Evolutionary conservation across 2,888 invertebrate species (phyloP), one percentile per base, ranked within the genome.

Genomic region (Drosophila phalerata): DNA sequence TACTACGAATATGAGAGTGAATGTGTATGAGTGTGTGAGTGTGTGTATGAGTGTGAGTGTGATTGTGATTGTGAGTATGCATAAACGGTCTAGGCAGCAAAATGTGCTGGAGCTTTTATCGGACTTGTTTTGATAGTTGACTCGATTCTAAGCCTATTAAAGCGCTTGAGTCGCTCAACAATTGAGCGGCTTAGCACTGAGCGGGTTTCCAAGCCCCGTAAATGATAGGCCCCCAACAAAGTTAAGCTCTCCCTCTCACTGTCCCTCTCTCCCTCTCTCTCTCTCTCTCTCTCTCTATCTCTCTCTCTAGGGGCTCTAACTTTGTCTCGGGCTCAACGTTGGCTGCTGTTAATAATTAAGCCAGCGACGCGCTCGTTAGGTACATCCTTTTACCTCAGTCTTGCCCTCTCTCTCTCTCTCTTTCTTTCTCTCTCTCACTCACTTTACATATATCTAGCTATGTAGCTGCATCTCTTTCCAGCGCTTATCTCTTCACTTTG

Each of bases 51-150:
- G 25, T 32, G 9, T 17, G 17, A 37, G 9, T 15, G 17, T 10
- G 43, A 11, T 34, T 25, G 40, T 40, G 47, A 10, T 2, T 42
- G 47, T 28, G 3, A 11, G 17, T 25, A 38, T 22, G 25, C 17
- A 17, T 37, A 34, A 45, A 32, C n/a, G 43, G 61, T 40, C 51
- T 66, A 51, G 32, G 49, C 25, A 13, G 22, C n/a, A 37, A 13
- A n/a, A 38, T 15, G n/a, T 11, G 25, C 30, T 38, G 30, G 11
- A 72, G 73, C 80, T 88, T 84, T 84, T 84, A 84, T 85, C 83
- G 71, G 77, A 74, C 76, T 79, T 86, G 85, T 86, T 86, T 81
- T 88, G 85, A 86, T 88, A 88, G 89, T 79, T 86, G 79, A 85
- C 85, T 79, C 71, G 70, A 53, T 73, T 68, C 66, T 87, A 86